Evolutionary conservation across 2,113 vertebrate species (phyloP).

Genomic region (Irena cyanogastra): DNA sequence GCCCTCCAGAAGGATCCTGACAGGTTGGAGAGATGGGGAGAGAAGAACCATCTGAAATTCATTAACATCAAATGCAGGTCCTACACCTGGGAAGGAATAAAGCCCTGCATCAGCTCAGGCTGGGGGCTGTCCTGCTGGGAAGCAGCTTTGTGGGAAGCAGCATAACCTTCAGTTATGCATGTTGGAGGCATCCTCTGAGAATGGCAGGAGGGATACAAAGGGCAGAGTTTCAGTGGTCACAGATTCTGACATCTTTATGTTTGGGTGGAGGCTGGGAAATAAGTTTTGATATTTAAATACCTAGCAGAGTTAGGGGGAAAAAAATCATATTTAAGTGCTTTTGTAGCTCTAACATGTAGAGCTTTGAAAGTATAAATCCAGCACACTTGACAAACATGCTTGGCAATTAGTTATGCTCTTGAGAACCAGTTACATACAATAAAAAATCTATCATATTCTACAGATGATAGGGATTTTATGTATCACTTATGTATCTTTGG

Average conservation of each 20-base stretch:
- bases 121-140: neutral
- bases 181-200: neutral
- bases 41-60: neutral
- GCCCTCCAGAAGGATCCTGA: neutral
- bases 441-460: neutral
- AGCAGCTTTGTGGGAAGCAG: neutral
- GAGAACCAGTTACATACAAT: neutral
- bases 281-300: neutral
- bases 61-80: neutral
- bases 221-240: neutral
- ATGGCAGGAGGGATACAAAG: neutral
- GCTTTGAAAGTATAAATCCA: neutral
- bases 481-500: neutral
- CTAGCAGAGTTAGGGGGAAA: neutral
- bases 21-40: neutral
- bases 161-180: rapidly evolving
- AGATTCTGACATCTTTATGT: neutral
- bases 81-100: neutral
- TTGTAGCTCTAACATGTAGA: neutral
- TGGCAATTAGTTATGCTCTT: neutral
- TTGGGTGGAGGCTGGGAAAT: neutral
- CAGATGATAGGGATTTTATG: neutral
- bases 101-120: neutral
- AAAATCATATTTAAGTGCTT: neutral
- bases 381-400: neutral